Evolutionary conservation across 1,140 invertebrate species (phyloP).

Genomic region (Camponotus vicinus): DNA sequence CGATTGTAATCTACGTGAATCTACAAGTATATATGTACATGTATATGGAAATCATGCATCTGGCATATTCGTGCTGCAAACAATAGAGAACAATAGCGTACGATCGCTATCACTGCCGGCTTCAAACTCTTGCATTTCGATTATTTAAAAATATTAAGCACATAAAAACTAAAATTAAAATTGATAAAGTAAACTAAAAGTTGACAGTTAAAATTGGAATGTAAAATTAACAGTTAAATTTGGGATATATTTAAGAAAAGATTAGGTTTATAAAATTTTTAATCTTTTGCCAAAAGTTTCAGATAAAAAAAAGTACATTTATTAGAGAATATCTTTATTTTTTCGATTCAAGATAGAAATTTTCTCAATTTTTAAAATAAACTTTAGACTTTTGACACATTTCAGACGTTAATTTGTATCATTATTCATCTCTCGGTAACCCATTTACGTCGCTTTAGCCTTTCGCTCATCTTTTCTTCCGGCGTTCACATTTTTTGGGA

Average conservation of each 20-base stretch:
- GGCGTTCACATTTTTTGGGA: too few relatives aligned
- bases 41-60: not conserved
- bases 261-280: not conserved
- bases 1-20: constrained; percentile 45
- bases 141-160: constrained; percentile 19
- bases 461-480: not conserved
- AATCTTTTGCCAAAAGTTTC: too few relatives aligned
- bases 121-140: constrained; percentile 12
- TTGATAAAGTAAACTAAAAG: not conserved
- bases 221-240: constrained; percentile 5
- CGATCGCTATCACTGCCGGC: constrained; percentile 19
- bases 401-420: not conserved
- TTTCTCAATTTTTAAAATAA: not conserved
- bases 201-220: constrained; percentile 18
- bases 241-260: not conserved
- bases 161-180: constrained; percentile 13
- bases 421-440: not conserved
- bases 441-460: not conserved
- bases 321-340: not conserved
- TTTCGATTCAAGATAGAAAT: not conserved
- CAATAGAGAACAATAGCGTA: constrained; percentile 4
- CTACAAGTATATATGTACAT: not conserved
- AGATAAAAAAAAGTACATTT: not conserved
- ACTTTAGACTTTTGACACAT: not conserved
- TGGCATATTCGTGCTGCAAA: constrained; percentile 16